Percentiles rank a stretch among this genome's conserved stretches.
These are phyloP conservation scores for Falco peregrinus DNA, from an alignment of 2,797 vertebrate genomes.

Conservation along the genomic window DNA sequence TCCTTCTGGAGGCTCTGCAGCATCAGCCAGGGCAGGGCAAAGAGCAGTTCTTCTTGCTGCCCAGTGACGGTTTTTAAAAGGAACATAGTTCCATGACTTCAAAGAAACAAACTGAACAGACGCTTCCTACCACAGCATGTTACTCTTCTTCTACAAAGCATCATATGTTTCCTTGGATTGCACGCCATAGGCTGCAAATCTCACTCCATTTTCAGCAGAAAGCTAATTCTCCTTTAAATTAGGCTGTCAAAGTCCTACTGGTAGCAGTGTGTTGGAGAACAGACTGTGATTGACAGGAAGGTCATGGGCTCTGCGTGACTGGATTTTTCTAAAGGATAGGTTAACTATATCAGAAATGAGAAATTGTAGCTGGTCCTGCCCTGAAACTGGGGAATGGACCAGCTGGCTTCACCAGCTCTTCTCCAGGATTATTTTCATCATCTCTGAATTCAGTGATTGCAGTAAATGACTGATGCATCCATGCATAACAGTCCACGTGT, in stretches of 20 bases:
- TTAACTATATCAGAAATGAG: neutral
- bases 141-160: neutral
- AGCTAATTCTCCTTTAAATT: neutral
- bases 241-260: neutral
- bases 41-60: neutral
- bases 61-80: neutral
- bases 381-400: neutral
- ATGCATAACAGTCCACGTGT: rapidly evolving
- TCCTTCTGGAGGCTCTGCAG: neutral
- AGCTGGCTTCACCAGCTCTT: neutral
- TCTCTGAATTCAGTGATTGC: neutral
- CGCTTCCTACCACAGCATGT: neutral
- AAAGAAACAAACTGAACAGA: neutral
- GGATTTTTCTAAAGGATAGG: neutral
- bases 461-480: neutral
- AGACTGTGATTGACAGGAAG: neutral
- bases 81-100: neutral
- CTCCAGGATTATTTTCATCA: neutral
- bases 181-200: neutral
- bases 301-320: neutral
- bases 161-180: neutral
- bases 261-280: neutral
- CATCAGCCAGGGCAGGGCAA: neutral
- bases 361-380: neutral
- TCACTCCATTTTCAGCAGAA: neutral